phyloP scores from a whole-genome alignment of 2,113 vertebrate genomes.

The Nibea coibor region DNA sequence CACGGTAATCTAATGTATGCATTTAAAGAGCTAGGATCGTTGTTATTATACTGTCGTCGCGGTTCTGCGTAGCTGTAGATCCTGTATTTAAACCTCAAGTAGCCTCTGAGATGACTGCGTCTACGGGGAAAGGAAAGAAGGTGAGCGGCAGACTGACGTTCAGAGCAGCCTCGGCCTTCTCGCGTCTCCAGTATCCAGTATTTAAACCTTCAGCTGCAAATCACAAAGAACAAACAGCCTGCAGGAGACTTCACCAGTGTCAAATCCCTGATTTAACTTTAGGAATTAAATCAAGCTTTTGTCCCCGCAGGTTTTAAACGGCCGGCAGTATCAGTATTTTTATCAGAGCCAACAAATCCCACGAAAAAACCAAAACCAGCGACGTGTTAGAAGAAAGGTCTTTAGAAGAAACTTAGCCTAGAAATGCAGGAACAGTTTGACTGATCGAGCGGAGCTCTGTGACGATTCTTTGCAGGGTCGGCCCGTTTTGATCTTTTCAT shows the following conservation, averaged over 20 bases:
- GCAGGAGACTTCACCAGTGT: neutral
- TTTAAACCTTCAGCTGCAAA: constrained; percentile 4
- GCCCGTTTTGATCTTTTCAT: neutral
- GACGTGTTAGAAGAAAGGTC: neutral
- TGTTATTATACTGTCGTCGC: constrained; percentile 22
- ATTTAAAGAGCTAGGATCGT: constrained; percentile 61
- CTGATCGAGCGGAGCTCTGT: neutral
- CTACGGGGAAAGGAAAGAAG: constrained; percentile 13
- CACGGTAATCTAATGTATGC: constrained; percentile 55
- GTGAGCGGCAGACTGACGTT: too few relatives aligned
- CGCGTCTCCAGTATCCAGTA: neutral
- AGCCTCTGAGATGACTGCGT: constrained; percentile 49
- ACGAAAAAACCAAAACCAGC: neutral
- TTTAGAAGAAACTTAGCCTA: too few relatives aligned
- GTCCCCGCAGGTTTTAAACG: neutral
- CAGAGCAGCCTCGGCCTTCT: neutral
- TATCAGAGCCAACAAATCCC: neutral
- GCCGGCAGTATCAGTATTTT: neutral
- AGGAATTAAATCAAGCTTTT: neutral
- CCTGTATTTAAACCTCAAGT: constrained; percentile 67
- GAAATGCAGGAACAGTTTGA: too few relatives aligned
- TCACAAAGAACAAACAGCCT: constrained; percentile 1
- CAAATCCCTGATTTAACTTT: neutral
- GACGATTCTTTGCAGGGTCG: too few relatives aligned
- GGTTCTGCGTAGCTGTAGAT: constrained; percentile 52